phyloP scores from a whole-genome alignment of 2,888 invertebrate species.

The Drosophila neotestacea region DNA sequence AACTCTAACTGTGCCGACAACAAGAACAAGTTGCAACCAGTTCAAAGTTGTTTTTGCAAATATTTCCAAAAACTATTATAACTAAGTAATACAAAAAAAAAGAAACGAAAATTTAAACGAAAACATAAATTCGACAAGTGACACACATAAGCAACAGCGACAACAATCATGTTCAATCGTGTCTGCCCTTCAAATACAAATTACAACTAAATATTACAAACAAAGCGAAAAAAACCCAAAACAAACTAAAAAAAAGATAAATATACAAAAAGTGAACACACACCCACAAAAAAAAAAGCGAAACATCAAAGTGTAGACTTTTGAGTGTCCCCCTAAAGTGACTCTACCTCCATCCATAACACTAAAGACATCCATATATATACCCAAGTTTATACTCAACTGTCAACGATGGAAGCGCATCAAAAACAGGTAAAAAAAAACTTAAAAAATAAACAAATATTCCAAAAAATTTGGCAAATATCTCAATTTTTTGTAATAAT shows the following conservation, averaged over 20 bases:
- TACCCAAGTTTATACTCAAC: conserved; percentile 17
- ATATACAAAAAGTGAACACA: conserved; percentile 33
- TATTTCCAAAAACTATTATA: conserved; percentile 19
- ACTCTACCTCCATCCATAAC: conserved; percentile 20
- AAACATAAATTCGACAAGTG: conserved; percentile 45
- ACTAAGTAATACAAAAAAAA: neutral
- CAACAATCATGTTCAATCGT: conserved; percentile 32
- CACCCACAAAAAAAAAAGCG: conserved; percentile 37
- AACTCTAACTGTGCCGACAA: conserved; percentile 11
- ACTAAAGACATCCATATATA: conserved; percentile 15
- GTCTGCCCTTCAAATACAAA: conserved; percentile 64
- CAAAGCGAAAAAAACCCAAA: conserved; percentile 30
- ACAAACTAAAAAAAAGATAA: conserved; percentile 32
- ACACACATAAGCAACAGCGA: conserved; percentile 44
- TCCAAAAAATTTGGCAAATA: conserved; percentile 56
- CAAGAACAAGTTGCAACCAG: conserved; percentile 55
- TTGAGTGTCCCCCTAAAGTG: conserved; percentile 47
- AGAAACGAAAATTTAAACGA: conserved; percentile 27
- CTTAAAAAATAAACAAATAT: conserved; percentile 41
- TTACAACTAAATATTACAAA: conserved; percentile 47
- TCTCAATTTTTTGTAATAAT: conserved; percentile 32
- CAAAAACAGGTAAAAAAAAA: conserved; percentile 74
- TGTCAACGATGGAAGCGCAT: conserved; percentile 73
- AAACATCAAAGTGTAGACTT: conserved; percentile 17
- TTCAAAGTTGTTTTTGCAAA: conserved; percentile 50